Conservation (phyloP, 2,113 vertebrate species). For the Trogon melanurus region DNA sequence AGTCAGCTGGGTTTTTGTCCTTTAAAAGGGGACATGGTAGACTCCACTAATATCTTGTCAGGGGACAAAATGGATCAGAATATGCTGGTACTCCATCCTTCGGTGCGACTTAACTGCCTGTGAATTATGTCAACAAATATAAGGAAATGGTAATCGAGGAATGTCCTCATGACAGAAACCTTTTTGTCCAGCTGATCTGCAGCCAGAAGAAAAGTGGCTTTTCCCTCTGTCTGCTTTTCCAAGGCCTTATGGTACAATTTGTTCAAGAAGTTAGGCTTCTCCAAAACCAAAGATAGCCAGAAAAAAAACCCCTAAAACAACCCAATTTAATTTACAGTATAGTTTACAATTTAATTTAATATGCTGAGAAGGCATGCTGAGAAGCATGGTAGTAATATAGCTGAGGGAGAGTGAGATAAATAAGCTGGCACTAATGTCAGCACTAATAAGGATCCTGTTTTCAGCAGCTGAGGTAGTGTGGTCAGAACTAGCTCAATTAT, state of each 20-base stretch:
- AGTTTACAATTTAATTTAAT: constrained; percentile 31
- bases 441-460: constrained; percentile 17
- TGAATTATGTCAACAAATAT: background rate
- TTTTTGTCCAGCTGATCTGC: background rate
- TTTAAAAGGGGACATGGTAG: background rate
- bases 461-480: background rate
- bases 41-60: background rate
- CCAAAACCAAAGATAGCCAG: background rate
- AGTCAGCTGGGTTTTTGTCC: background rate
- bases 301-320: background rate
- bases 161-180: background rate
- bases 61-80: background rate
- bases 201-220: background rate
- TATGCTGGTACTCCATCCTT: background rate
- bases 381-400: background rate
- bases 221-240: background rate
- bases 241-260: background rate
- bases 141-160: background rate
- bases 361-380: constrained; percentile 23
- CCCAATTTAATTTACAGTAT: background rate
- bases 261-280: background rate
- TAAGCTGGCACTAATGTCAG: background rate
- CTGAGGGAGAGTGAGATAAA: constrained; percentile 4
- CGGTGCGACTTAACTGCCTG: background rate
- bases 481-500: background rate